Evolutionary conservation across 2,888 invertebrate species (phyloP).

Genomic region (Perdita meconis): DNA sequence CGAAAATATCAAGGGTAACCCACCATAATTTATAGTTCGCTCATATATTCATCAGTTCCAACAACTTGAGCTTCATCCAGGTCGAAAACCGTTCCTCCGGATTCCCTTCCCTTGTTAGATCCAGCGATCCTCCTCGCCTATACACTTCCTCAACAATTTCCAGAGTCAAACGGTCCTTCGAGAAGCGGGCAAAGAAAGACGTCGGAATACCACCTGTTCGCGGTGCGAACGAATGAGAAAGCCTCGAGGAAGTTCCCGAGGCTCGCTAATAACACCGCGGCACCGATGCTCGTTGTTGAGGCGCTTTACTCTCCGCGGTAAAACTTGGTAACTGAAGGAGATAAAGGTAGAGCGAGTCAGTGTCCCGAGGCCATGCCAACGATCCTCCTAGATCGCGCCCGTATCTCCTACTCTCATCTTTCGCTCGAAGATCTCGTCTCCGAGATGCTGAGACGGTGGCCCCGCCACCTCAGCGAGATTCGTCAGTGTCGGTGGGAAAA

Average conservation of each 20-base stretch:
- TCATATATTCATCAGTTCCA: no score
- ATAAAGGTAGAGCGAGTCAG: constrained; percentile 71
- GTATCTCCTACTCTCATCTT: constrained; percentile 62
- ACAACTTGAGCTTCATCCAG: no score
- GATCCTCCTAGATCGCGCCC: constrained; percentile 65
- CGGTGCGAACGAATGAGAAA: constrained; percentile 60
- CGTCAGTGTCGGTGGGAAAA: constrained; percentile 28
- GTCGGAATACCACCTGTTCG: constrained; percentile 61
- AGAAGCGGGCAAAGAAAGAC: not conserved
- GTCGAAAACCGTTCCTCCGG: no score
- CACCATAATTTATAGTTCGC: no score
- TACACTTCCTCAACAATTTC: not conserved
- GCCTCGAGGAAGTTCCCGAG: constrained; percentile 58
- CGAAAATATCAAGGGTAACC: no score
- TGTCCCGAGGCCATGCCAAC: constrained; percentile 66
- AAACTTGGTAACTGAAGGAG: constrained; percentile 77
- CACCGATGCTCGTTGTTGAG: constrained; percentile 67
- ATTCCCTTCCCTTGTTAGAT: no score
- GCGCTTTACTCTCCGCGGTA: constrained; percentile 71
- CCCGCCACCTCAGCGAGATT: constrained; percentile 35
- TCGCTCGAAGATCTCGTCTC: constrained; percentile 36
- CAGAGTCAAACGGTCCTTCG: not conserved
- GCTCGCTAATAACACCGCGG: constrained; percentile 73
- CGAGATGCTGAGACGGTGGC: not conserved
- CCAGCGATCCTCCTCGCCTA: not conserved